Percentiles rank a stretch among this genome's conserved stretches.
Evolutionary conservation across 2,113 vertebrate genomes (phyloP).

Genomic region (Empidonax alnorum): DNA sequence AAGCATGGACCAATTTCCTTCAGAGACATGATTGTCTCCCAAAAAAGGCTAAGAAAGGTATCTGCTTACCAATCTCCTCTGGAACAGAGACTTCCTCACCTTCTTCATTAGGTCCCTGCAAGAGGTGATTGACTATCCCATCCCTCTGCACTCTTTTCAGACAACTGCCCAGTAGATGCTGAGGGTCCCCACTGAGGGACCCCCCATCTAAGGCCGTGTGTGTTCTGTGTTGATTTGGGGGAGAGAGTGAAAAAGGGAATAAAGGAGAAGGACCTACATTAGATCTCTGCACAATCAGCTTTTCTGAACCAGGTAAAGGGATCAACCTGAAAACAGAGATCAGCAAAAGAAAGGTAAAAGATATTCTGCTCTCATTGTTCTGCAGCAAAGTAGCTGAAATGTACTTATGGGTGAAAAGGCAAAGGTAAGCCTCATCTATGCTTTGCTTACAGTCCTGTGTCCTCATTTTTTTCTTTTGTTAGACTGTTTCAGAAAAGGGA

Average conservation of each 20-base stretch:
- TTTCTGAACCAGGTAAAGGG: background rate
- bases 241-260: background rate
- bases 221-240: background rate
- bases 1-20: background rate
- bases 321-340: background rate
- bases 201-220: background rate
- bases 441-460: background rate
- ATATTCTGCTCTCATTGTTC: background rate
- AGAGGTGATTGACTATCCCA: background rate
- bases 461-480: background rate
- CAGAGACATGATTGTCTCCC: background rate
- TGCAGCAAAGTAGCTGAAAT: background rate
- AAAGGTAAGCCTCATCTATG: background rate
- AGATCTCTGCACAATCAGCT: background rate
- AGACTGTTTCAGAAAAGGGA: background rate
- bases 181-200: fast-evolving
- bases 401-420: background rate
- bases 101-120: fast-evolving
- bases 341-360: background rate
- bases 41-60: background rate
- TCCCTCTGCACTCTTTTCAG: background rate
- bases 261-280: background rate
- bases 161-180: fast-evolving
- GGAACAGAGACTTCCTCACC: background rate
- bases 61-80: background rate